phyloP scores from a whole-genome alignment of 2,888 invertebrate genomes.

The Brachypterus glaber region DNA sequence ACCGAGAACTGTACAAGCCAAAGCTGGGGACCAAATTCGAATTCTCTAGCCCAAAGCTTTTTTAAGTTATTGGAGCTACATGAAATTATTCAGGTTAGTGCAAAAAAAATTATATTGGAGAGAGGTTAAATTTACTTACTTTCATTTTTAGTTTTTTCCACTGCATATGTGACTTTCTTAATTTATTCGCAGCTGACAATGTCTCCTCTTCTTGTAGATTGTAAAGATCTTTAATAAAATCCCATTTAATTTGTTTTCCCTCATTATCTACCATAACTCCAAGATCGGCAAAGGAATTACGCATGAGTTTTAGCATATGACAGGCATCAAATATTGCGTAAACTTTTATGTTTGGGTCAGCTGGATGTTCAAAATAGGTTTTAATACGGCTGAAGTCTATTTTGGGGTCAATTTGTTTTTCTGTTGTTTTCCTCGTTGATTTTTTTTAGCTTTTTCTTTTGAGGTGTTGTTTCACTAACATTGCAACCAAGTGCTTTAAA shows the following conservation, averaged over 20 bases:
- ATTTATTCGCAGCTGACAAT: neutral
- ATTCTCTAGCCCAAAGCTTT: too few species aligned
- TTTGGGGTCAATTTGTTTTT: too few species aligned
- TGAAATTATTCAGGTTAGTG: too few species aligned
- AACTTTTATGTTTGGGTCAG: neutral
- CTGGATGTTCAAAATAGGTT: neutral
- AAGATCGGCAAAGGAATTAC: neutral
- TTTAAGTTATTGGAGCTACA: too few species aligned
- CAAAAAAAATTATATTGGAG: too few species aligned
- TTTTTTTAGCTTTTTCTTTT: too few species aligned
- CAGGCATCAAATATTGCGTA: neutral
- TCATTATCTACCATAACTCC: neutral
- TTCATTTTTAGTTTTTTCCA: neutral
- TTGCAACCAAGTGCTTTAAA: neutral
- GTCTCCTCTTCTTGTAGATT: neutral
- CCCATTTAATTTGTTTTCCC: neutral
- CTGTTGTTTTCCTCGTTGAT: too few species aligned
- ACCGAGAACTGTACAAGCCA: too few species aligned
- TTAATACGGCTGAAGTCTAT: too few species aligned
- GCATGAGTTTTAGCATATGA: neutral
- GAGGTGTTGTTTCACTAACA: neutral
- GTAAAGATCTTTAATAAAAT: neutral
- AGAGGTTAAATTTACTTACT: too few species aligned
- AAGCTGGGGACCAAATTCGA: too few species aligned
- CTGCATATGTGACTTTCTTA: neutral